Base-by-base conservation (phyloP, 2,113 vertebrate genomes). In the Platanista minor region DNA sequence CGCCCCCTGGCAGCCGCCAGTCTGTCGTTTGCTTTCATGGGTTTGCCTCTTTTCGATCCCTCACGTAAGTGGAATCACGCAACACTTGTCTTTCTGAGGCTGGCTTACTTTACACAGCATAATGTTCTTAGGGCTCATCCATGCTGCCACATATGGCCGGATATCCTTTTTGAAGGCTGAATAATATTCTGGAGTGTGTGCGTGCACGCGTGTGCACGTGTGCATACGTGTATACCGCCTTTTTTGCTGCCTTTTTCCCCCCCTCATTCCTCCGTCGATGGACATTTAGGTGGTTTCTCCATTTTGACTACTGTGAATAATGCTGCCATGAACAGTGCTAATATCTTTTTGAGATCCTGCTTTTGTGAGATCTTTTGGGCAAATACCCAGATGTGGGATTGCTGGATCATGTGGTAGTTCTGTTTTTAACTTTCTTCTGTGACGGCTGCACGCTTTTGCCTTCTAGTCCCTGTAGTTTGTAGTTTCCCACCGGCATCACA, bases 161-260 rank as follows among this genome's bases (percentile, higher is more conserved):
- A 4, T 54, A 20, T n/a, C 29, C 62, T 61, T 80, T 29, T 72
- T 61, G 31, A 49, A 23, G 62, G 52, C 39, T 43, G 91, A 41
- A 25, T 71, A 39, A 62, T 49, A 61, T 29, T 49, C n/a, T 17
- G 21, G 59, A 61, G 59, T 61, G 0, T 29, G 31, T n/a, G 29
- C 1, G 36, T 67, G 31, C 17, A 33, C 18, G 15, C 18, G 17
- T n/a, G 4, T 4, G 33, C 3, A 1, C 1, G 0, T 5, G 17
- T 39, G 18, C 52, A 2, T 27, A 20, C 1, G 9, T 46, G 39
- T 71, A 7, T 10, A 4, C 78, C 5, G 1, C 43, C 11, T 61
- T 9, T 21, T 2, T 18, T 10, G 3, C 77, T 4, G 1, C 41
- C 10, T 59, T 8, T 20, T 2, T 17, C 9, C n/a, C 3, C 1